Conservation (phyloP, 2,113 vertebrate species). For the Oryzias celebensis region DNA sequence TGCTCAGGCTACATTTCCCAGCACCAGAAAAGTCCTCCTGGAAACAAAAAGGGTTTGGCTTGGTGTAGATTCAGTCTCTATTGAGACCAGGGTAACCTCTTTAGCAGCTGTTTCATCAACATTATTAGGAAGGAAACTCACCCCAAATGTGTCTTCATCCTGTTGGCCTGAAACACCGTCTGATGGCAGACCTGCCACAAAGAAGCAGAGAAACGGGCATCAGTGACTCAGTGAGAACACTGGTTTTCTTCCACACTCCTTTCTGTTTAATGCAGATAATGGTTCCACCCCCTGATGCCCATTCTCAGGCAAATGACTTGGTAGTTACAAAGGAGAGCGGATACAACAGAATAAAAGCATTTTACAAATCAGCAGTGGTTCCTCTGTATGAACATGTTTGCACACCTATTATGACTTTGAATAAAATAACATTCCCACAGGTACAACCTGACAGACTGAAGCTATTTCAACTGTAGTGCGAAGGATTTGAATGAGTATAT, state of each 20-base stretch:
- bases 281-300: neutral
- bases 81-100: constrained; percentile 23
- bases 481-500: too few relatives aligned
- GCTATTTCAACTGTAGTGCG: neutral
- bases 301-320: neutral
- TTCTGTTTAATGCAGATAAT: constrained; percentile 2
- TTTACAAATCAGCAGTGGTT: neutral
- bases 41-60: constrained; percentile 7
- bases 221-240: constrained; percentile 3
- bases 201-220: constrained; percentile 26
- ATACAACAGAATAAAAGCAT: neutral
- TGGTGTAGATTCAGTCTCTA: constrained; percentile 8
- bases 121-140: constrained; percentile 76
- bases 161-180: constrained; percentile 86
- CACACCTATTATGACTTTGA: constrained; percentile 13
- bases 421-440: constrained; percentile 2
- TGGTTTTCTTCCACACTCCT: constrained; percentile 7
- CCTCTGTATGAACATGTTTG: constrained; percentile 8
- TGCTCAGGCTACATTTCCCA: neutral
- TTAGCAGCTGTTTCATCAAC: constrained; percentile 39
- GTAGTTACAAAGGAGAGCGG: neutral
- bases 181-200: constrained; percentile 54
- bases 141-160: constrained; percentile 94
- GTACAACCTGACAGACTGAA: constrained; percentile 8
- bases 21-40: constrained; percentile 17